Evolutionary conservation across 2,888 invertebrate species (phyloP), one percentile per base, ranked within the genome.

Genomic region (Pachydiplax longipennis): DNA sequence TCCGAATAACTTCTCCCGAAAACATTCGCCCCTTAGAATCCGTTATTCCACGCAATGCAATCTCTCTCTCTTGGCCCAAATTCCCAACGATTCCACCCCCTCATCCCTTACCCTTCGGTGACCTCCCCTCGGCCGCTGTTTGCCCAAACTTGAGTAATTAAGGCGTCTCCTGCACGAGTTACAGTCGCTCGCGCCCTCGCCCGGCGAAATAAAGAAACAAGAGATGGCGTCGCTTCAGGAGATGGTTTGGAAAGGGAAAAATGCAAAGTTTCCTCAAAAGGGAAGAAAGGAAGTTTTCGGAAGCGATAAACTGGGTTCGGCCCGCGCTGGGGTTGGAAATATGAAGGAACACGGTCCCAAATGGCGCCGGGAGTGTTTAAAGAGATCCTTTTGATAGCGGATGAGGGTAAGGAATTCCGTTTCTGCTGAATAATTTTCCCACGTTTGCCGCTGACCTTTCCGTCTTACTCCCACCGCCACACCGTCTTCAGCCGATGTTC

Each of bases 111-210:
- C 73, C 65, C 65, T 44, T 44, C 12, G 31, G 73, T 73, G 73
- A 73, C 73, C 73, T 65, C 37, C 83, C 53, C 58, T 35, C 53
- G 35, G 83, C 58, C 83, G 35, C 83, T 83, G 83, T 83, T 83
- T 83, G 83, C 83, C 83, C 53, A 83, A 87, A 87, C 61, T 87
- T 87, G 87, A 87, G 87, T 87, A 87, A 87, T 87, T 87, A 87
- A 87, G 87, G 87, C 87, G 83, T 58, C 83, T 31, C 83, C 65
- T 10, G 65, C 61, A 61, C 87, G 61, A 87, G 87, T 83, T 58
- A 58, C 58, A 35, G 83, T 58, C 58, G 83, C 58, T 83, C 58
- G 58, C 83, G 83, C 58, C 44, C 44, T 44, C 44, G 31, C 15
- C 18, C 35, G 37, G 61, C 37, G 37, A 87, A 61, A 87, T n/a